A percentile compares a stretch with the other conserved stretches of the same genome.
Evolutionary conservation across 2,113 vertebrate species (phyloP).

Genomic region (Xiphorhynchus elegans): DNA sequence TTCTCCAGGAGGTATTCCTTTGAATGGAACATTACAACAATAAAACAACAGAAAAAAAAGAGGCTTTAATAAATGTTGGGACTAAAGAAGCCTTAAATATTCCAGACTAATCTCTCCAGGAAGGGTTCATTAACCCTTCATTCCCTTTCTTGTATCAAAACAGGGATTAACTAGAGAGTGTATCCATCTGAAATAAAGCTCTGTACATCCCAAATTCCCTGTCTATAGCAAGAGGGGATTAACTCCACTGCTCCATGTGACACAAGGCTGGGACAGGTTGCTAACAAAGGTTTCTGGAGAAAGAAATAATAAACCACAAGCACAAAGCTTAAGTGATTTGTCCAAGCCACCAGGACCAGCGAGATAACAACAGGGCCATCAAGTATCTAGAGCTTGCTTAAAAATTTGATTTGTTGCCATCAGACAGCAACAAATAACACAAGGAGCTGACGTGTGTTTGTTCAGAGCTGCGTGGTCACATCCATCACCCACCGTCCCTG

Average conservation of each 20-base stretch:
- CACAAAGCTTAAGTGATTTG: conserved; percentile 34
- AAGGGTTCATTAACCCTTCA: conserved; percentile 42
- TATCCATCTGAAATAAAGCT: neutral
- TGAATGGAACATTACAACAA: conserved; percentile 53
- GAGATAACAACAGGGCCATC: neutral
- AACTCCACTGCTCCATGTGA: neutral
- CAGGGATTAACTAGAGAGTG: neutral
- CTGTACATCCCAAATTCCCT: neutral
- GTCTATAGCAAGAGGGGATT: neutral
- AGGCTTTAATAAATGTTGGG: conserved; percentile 22
- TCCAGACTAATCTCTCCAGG: neutral
- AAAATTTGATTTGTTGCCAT: neutral
- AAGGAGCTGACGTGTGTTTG: neutral
- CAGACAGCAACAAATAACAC: neutral
- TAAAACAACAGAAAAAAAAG: conserved; percentile 33
- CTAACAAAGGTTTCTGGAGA: neutral
- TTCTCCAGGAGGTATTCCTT: conserved; percentile 50
- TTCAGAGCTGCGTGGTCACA: accelerated
- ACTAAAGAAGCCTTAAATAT: conserved; percentile 26
- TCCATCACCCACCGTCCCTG: accelerated
- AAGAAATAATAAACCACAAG: neutral
- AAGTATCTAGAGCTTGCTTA: neutral
- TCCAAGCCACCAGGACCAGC: neutral
- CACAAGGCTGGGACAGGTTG: neutral
- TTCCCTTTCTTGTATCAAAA: conserved; percentile 14